These are phyloP conservation scores for Muschampia plurimacula DNA, from an alignment of 2,888 invertebrate genomes.

Conservation along the genomic window DNA sequence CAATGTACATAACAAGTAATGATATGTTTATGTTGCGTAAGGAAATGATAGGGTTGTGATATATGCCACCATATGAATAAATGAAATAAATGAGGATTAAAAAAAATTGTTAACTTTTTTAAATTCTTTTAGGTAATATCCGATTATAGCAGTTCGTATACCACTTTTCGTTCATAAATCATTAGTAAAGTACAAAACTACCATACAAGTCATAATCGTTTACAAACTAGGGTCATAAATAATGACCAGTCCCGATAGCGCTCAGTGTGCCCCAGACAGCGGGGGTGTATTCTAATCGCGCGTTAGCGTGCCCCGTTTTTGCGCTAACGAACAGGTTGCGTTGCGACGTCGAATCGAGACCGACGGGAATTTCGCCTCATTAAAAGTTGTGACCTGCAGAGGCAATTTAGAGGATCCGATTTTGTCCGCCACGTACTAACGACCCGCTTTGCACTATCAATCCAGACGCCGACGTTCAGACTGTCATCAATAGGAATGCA, in stretches of 20 bases:
- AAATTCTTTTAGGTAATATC: too few species aligned
- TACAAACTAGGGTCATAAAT: conserved; percentile 26
- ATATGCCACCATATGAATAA: too few species aligned
- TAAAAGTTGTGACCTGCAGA: conserved; percentile 84
- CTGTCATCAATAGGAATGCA: background rate
- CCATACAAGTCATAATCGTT: background rate
- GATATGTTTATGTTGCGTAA: too few species aligned
- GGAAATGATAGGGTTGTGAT: too few species aligned
- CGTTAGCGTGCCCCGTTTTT: conserved; percentile 84
- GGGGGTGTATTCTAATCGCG: conserved; percentile 84
- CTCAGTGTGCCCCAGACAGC: conserved; percentile 62
- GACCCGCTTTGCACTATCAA: conserved; percentile 75
- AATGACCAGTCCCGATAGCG: conserved; percentile 37
- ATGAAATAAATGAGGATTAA: too few species aligned
- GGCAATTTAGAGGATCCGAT: conserved; percentile 80
- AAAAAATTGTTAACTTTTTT: too few species aligned
- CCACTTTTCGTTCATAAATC: conserved; percentile 9
- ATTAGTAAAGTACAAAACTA: conserved; percentile 7
- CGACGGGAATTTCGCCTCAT: conserved; percentile 84
- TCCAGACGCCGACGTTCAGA: conserved; percentile 32
- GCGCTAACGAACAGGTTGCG: conserved; percentile 85
- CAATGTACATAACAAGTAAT: too few species aligned
- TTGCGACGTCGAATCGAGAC: conserved; percentile 74
- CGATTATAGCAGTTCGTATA: background rate
- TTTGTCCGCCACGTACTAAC: conserved; percentile 76